Conservation (phyloP, 2,113 vertebrate species). For the Otolemur garnettii region DNA sequence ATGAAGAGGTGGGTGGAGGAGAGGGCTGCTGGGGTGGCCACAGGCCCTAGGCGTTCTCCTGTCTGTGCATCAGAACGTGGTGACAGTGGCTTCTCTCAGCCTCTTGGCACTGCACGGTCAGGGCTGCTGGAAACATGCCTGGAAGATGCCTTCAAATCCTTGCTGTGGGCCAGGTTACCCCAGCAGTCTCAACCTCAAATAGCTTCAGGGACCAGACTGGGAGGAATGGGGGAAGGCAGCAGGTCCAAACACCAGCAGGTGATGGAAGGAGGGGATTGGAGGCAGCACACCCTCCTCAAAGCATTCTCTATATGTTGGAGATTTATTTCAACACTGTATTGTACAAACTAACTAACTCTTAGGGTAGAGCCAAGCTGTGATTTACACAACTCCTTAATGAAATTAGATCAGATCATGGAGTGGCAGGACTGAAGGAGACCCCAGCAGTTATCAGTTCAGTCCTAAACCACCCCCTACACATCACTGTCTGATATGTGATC, state of each 20-base stretch:
- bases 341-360: not conserved
- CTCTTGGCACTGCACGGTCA: accelerated
- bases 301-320: not conserved
- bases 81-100: accelerated
- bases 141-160: not conserved
- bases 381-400: not conserved
- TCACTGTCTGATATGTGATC: not conserved
- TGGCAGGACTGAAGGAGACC: not conserved
- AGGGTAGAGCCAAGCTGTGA: not conserved
- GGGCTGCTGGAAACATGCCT: not conserved
- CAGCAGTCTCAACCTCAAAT: not conserved
- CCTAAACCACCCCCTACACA: not conserved
- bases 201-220: not conserved
- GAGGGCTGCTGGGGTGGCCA: not conserved
- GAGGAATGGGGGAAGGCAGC: not conserved
- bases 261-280: not conserved
- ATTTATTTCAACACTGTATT: not conserved
- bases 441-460: accelerated
- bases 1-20: conserved; percentile 92
- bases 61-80: not conserved
- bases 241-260: not conserved
- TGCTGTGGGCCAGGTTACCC: not conserved
- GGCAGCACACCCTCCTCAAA: not conserved
- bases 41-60: not conserved
- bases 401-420: conserved; percentile 8